Evolutionary conservation across 2,888 invertebrate species (phyloP).

Genomic region (Torymus auratus): DNA sequence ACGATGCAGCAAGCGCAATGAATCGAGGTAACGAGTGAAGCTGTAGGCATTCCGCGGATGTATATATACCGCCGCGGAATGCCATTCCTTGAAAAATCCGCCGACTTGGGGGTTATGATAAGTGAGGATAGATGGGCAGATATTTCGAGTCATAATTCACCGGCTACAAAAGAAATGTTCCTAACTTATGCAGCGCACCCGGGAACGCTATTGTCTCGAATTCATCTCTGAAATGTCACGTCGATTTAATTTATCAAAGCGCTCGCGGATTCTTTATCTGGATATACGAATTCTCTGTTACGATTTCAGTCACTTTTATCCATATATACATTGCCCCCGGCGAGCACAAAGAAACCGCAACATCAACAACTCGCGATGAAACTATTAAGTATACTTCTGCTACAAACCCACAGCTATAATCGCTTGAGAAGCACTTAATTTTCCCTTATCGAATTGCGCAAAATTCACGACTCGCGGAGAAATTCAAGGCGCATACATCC

Average conservation of each 20-base stretch:
- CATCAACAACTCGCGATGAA: background rate
- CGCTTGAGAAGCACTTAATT: background rate
- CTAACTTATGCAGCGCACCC: too few species aligned
- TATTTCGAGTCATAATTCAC: conserved; percentile 18
- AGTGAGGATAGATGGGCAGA: conserved; percentile 1
- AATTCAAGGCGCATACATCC: background rate
- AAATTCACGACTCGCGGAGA: background rate
- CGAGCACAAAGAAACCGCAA: background rate
- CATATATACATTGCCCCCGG: background rate
- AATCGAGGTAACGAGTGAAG: too few species aligned
- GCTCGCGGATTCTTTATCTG: too few species aligned
- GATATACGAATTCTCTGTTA: too few species aligned
- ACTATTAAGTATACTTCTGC: background rate
- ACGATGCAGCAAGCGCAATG: too few species aligned
- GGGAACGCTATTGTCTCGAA: too few species aligned
- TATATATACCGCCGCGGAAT: background rate
- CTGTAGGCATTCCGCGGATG: background rate
- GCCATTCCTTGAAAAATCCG: background rate
- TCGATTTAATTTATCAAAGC: too few species aligned
- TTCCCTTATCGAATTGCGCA: background rate
- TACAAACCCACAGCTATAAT: background rate
- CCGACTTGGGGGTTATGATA: background rate
- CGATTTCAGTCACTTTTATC: too few species aligned
- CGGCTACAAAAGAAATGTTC: background rate
- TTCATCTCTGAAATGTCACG: too few species aligned